Base-by-base conservation (phyloP, 2,797 vertebrate genomes). In the Mallotus villosus region DNA sequence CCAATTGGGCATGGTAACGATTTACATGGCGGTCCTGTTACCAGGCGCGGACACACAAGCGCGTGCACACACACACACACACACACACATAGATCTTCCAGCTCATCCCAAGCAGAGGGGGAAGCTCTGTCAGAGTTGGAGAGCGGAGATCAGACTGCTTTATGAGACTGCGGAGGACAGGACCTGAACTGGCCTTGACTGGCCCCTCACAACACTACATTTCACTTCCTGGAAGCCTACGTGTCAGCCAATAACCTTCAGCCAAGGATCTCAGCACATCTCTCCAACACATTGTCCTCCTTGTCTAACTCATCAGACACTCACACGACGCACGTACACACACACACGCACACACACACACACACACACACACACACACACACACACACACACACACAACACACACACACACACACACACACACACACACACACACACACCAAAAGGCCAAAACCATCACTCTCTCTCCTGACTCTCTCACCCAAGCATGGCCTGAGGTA, bases 311-410 rank as follows among this genome's bases (percentile, higher is more conserved):
- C 21, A 61, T 14, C 59, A 29, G 6, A n/a, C 51, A 17, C 51
- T 11, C 59, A 27, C 59, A 61, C 59, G 24, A 46, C 5, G 19
- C 51, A 53, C 51, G 2, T 80, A 78, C 41, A 59, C 64, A 55
- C 68, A 66, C 29, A 84, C 81, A 78, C 68, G 73, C 69, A 75
- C 57, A 70, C 81, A 83, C 71, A 73, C 71, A 83, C 74, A 57
- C 58, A 64, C 60, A 70, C 59, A 57, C 61, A 64, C 55, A 70
- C 59, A 32, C 1, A 57, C 59, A 61, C 63, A 78, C 16, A 24
- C 24, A 24, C 58, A 32, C 1, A 57, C 24, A 61, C 63, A 78
- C 8, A 68, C 63, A 74, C 63, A 62, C 53, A 73, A 74, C 62
- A 68, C 63, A 67, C 17, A 70, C 58, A 74, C 8, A 68, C 63